These are phyloP conservation scores for Theretra japonica DNA, from an alignment of 2,888 invertebrate genomes.

Conservation along the genomic window DNA sequence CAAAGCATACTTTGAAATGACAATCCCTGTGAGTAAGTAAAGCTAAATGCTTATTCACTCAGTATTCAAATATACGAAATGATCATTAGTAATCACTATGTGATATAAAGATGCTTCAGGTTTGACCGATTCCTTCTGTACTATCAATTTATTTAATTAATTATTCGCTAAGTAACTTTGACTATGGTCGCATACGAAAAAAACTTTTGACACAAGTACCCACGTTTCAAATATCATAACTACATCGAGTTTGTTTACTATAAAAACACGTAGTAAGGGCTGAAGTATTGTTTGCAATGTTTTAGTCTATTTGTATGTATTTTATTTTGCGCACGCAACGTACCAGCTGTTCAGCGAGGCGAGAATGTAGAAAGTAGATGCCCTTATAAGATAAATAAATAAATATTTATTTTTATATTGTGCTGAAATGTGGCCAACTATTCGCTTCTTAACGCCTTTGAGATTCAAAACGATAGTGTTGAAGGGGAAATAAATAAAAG, in stretches of 20 bases:
- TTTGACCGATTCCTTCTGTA: neutral
- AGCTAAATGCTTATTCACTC: too few species aligned
- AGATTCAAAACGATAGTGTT: conserved; percentile 8
- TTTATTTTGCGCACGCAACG: conserved; percentile 27
- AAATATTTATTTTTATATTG: conserved; percentile 29
- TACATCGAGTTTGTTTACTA: conserved; percentile 4
- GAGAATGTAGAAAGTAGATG: conserved; percentile 31
- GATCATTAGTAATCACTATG: too few species aligned
- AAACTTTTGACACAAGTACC: neutral
- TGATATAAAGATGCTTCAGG: too few species aligned
- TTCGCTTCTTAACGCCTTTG: neutral
- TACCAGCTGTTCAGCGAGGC: conserved; percentile 4
- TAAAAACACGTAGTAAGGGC: conserved; percentile 22
- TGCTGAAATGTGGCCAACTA: conserved; percentile 5
- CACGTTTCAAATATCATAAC: neutral
- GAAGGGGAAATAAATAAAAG: conserved; percentile 12
- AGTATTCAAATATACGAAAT: too few species aligned
- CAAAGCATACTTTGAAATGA: too few species aligned
- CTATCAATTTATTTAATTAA: neutral
- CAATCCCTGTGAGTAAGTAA: too few species aligned
- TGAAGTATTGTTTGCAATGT: conserved; percentile 22
- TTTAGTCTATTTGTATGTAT: conserved; percentile 14
- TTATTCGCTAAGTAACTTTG: neutral
- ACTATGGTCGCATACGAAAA: neutral
- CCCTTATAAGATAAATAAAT: conserved; percentile 30